Percentiles rank a stretch among this genome's conserved stretches.
phyloP scores from a whole-genome alignment of 2,888 invertebrate genomes.

The Epicampocera succincta region DNA sequence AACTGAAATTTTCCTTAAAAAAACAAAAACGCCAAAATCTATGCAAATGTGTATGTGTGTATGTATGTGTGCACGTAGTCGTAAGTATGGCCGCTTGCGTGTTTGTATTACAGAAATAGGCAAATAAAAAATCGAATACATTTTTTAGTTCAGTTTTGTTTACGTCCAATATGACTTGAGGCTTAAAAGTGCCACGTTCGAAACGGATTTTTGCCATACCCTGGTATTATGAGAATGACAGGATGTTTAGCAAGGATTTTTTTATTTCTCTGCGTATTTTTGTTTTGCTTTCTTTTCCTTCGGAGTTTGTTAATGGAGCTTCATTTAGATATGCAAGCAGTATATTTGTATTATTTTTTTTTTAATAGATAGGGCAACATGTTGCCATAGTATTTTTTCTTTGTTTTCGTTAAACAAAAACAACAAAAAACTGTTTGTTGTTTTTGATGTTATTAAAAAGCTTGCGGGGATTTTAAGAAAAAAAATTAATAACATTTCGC shows the following conservation, averaged over 20 bases:
- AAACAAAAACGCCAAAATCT: no score
- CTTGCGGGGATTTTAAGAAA: slow-evolving; percentile 39
- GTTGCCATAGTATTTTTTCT: slow-evolving; percentile 39
- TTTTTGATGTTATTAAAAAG: slow-evolving; percentile 60
- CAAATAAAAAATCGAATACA: not conserved
- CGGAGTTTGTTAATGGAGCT: slow-evolving; percentile 23
- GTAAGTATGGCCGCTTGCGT: not conserved
- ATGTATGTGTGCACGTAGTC: not conserved
- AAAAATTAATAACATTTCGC: slow-evolving; percentile 37
- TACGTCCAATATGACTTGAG: slow-evolving; percentile 55
- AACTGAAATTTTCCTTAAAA: not conserved
- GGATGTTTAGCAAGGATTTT: slow-evolving; percentile 56
- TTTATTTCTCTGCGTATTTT: not conserved
- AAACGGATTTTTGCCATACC: slow-evolving; percentile 25
- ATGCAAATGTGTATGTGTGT: not conserved
- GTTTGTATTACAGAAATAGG: not conserved
- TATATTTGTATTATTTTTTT: not conserved
- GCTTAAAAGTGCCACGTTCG: slow-evolving; percentile 53
- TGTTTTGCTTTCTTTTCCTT: not conserved
- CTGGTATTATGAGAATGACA: slow-evolving; percentile 25
- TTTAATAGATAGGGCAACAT: slow-evolving; percentile 52
- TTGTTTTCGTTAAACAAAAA: not conserved
- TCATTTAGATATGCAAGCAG: not conserved
- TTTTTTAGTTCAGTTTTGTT: slow-evolving; percentile 14
- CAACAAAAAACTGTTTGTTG: slow-evolving; percentile 37